A percentile compares a stretch with the other conserved stretches of the same genome.
These are phyloP conservation scores for Oscheius sp. DNA, from an alignment of 1,140 invertebrate species.

Conservation along the genomic window DNA sequence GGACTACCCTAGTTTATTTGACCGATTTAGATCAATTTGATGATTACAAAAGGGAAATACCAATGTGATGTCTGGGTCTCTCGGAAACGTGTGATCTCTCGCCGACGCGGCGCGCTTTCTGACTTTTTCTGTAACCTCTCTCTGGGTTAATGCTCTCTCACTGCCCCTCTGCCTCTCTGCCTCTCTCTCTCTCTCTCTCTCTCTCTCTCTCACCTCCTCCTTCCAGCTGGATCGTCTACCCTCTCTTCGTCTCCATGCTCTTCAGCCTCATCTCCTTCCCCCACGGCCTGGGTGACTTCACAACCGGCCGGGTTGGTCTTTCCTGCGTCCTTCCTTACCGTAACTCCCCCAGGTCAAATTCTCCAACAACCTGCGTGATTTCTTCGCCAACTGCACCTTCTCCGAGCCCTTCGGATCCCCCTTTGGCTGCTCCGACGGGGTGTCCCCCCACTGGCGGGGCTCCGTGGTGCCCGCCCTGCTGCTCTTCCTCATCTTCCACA, in stretches of 20 bases:
- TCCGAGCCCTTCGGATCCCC: background rate
- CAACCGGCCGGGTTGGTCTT: constrained; percentile 50
- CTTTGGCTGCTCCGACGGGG: constrained; percentile 12
- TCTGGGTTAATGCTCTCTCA: no score
- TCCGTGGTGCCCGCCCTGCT: background rate
- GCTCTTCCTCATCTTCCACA: constrained; percentile 23
- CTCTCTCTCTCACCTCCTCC: no score
- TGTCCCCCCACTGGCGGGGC: background rate
- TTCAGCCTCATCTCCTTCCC: constrained; percentile 58
- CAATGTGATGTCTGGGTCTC: no score
- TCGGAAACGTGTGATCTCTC: no score
- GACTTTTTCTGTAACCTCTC: no score
- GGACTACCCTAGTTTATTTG: no score
- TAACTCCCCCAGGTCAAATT: constrained; percentile 54
- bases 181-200: no score
- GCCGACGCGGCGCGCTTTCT: no score
- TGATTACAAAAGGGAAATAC: no score
- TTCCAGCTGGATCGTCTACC: constrained; percentile 59
- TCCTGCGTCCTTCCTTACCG: background rate
- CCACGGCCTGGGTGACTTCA: constrained; percentile 53
- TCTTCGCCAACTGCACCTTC: constrained; percentile 57
- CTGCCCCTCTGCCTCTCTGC: no score
- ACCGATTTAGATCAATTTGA: no score
- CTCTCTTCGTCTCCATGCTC: constrained; percentile 52
- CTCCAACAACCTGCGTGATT: constrained; percentile 52